phyloP scores from a whole-genome alignment of 1,140 invertebrate genomes.

The Eumaeus atala region DNA sequence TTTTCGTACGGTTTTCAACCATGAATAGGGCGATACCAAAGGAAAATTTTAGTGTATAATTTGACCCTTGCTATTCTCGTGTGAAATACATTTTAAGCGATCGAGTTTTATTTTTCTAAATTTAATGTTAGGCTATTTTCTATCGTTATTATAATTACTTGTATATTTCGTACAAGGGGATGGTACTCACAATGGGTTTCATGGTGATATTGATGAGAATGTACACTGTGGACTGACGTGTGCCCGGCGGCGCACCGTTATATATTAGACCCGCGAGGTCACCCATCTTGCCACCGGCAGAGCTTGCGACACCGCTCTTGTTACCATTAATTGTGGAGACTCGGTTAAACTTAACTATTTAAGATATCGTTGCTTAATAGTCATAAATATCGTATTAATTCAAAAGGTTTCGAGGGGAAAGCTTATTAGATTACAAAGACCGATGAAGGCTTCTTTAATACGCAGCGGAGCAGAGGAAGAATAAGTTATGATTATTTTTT shows the following conservation, averaged over 20 bases:
- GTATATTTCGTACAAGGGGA: neutral
- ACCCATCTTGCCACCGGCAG: conserved; percentile 12
- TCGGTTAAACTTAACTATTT: no score
- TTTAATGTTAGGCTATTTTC: neutral
- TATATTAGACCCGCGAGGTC: conserved; percentile 20
- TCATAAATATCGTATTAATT: no score
- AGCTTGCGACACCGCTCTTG: conserved; percentile 24
- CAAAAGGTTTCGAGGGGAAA: no score
- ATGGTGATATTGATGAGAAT: neutral
- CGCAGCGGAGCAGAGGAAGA: no score
- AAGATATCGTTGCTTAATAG: no score
- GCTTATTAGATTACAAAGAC: no score
- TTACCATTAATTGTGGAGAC: conserved; percentile 13
- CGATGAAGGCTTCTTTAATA: no score
- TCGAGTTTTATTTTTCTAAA: neutral
- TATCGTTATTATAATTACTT: neutral
- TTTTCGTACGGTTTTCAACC: no score
- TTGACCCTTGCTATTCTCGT: no score
- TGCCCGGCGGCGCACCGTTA: conserved; percentile 9
- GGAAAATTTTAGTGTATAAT: no score
- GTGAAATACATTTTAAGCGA: neutral
- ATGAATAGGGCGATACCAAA: no score
- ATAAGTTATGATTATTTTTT: no score
- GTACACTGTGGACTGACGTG: neutral
- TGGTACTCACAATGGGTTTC: neutral